Percentiles rank a stretch among this genome's conserved stretches.
Evolutionary conservation across 1,140 invertebrate genomes (phyloP).

Genomic region (Hycleus cichorii): DNA sequence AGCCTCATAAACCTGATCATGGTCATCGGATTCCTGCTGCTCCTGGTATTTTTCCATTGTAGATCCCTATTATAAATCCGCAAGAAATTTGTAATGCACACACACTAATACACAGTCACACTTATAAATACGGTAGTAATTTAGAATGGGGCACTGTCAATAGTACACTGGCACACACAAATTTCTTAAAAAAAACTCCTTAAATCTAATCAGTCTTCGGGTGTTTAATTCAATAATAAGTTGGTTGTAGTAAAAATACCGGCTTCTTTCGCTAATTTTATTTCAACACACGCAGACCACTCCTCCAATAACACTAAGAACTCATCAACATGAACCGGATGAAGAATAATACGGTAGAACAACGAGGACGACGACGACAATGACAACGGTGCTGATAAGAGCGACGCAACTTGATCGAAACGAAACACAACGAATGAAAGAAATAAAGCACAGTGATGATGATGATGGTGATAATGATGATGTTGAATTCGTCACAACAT

Average conservation of each 20-base stretch:
- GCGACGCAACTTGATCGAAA: too few relatives aligned
- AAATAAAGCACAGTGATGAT: background rate
- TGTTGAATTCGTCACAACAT: background rate
- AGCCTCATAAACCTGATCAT: slow-evolving; percentile 33
- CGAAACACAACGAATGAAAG: too few relatives aligned
- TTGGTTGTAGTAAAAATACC: background rate
- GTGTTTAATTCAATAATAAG: background rate
- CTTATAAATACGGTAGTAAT: background rate
- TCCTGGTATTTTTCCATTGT: slow-evolving; percentile 36
- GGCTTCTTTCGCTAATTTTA: background rate
- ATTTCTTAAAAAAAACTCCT: slow-evolving; percentile 1
- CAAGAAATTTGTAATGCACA: slow-evolving; percentile 17
- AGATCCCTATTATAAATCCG: background rate
- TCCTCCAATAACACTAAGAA: too few relatives aligned
- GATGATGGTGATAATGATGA: background rate
- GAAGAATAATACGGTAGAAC: too few relatives aligned
- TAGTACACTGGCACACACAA: background rate
- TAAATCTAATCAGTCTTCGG: slow-evolving; percentile 32
- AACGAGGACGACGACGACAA: too few relatives aligned
- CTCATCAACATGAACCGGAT: too few relatives aligned
- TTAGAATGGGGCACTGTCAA: background rate
- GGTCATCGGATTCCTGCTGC: slow-evolving; percentile 28
- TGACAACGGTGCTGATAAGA: too few relatives aligned
- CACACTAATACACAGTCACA: slow-evolving; percentile 8
- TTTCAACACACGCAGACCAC: background rate